Percentiles rank a stretch among this genome's conserved stretches.
Conservation (phyloP, 1,140 invertebrate species). For the Aphelenchoides avenae region DNA sequence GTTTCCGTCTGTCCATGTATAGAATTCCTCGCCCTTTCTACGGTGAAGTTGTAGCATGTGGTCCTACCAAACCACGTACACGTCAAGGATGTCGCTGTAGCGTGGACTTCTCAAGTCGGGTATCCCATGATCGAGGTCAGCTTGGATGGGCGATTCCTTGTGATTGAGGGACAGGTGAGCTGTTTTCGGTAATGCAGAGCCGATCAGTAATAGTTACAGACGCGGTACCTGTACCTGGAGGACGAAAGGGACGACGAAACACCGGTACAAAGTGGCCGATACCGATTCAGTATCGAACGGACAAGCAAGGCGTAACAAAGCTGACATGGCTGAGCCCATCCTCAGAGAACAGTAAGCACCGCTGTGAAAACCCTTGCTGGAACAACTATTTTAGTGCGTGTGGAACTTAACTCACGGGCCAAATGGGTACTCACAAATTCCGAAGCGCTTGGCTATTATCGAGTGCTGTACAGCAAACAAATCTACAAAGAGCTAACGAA, state of each 20-base stretch:
- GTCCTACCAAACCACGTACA: slow-evolving; percentile 21
- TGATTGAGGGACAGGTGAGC: neutral
- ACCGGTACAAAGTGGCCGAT: slow-evolving; percentile 34
- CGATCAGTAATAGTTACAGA: slow-evolving; percentile 12
- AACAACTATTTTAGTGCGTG: too few species aligned
- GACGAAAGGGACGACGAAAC: slow-evolving; percentile 28
- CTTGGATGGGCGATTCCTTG: neutral
- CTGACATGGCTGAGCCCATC: too few species aligned
- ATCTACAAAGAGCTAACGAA: too few species aligned
- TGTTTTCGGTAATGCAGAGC: neutral
- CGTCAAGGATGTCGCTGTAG: slow-evolving; percentile 31
- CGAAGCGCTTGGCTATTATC: too few species aligned
- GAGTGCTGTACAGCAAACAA: too few species aligned
- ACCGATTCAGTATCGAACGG: slow-evolving; percentile 37
- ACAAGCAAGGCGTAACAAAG: too few species aligned
- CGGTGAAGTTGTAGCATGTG: slow-evolving; percentile 32
- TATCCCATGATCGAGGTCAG: slow-evolving; percentile 42
- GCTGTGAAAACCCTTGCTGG: too few species aligned
- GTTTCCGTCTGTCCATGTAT: neutral
- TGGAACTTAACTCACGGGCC: too few species aligned
- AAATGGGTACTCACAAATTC: too few species aligned
- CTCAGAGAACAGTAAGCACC: too few species aligned
- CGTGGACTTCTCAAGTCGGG: slow-evolving; percentile 47
- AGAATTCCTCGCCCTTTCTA: neutral
- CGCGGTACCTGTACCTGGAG: slow-evolving; percentile 37